Base-by-base conservation (phyloP, 2,888 invertebrate genomes). In the Clostera curtula region DNA sequence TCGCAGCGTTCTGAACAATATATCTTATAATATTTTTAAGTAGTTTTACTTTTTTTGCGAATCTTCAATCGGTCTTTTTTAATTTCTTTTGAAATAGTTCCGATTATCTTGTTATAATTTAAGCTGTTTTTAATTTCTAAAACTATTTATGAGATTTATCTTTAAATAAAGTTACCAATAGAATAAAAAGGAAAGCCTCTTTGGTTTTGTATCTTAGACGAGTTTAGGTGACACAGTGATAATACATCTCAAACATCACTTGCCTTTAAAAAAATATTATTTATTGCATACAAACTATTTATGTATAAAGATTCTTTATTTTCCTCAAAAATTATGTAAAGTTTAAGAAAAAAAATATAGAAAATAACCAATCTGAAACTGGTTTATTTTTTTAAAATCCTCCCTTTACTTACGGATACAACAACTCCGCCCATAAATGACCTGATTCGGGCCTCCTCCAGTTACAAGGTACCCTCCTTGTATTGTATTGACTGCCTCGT, bases 131-230 rank as follows among this genome's bases (percentile, higher is more conserved):
- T 59, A 60, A 61, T 66, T 52, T 63, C 56, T 63, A 65, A 68
- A 72, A 61, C 65, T 75, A 76, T 80, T 80, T 76, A 77, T 79
- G 68, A 71, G 68, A 75, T 62, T 68, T 73, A 55, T 66, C 47
- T 70, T 58, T 63, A 72, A 22, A 65, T 67, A 74, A 70, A 80
- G 83, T 83, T 83, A 83, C 83, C 83, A 80, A 68, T 82, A 79
- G 70, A 56, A 36, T 52, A 73, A 68, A 70, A 67, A 54, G 51
- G 35, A 39, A 49, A 51, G 43, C 36, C 19, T 47, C 36, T 46
- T 51, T 38, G 51, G 27, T 43, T 46, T 43, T 40, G 41, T 57
- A 48, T 48, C 37, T 29, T 40, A 44, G 31, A 42, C 34, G 39
- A 35, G 28, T 41, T 34, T 34, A 31, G 38, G 32, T 37, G 34